These are phyloP conservation scores for Noctuana brunneofusca DNA, from an alignment of 2,888 invertebrate species.

Conservation along the genomic window DNA sequence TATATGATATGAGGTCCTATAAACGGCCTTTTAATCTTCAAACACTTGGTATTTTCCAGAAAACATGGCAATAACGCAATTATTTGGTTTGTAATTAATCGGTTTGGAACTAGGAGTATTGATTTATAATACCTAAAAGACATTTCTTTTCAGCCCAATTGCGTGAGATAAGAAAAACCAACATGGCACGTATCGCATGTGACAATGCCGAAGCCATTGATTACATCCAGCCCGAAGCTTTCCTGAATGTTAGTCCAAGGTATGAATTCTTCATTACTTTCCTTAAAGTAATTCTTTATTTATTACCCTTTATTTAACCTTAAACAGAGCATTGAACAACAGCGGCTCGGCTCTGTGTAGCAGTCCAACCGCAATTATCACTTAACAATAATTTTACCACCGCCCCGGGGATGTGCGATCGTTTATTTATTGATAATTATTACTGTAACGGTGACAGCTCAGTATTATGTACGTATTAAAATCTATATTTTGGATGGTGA, in stretches of 20 bases:
- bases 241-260: slow-evolving; percentile 48
- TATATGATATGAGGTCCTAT: no score
- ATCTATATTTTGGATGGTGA: no score
- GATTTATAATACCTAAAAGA: no score
- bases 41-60: no score
- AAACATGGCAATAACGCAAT: no score
- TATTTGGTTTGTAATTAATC: no score
- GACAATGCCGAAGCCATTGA: slow-evolving; percentile 68
- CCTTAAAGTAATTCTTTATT: no score
- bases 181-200: slow-evolving; percentile 58
- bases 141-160: slow-evolving; percentile 53
- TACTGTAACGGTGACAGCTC: background rate
- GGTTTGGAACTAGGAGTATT: no score
- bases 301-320: no score
- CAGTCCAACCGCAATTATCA: background rate
- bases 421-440: background rate
- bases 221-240: slow-evolving; percentile 63
- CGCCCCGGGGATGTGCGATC: background rate
- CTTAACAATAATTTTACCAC: background rate
- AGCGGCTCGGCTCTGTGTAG: background rate
- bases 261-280: background rate
- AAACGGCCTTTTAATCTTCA: no score
- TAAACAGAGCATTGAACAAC: background rate
- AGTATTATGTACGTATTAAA: no score
- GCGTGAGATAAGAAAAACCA: slow-evolving; percentile 62